Evolutionary conservation across 2,888 invertebrate species (phyloP), one percentile per base, ranked within the genome.

Genomic region (Ormyrus thymus): DNA sequence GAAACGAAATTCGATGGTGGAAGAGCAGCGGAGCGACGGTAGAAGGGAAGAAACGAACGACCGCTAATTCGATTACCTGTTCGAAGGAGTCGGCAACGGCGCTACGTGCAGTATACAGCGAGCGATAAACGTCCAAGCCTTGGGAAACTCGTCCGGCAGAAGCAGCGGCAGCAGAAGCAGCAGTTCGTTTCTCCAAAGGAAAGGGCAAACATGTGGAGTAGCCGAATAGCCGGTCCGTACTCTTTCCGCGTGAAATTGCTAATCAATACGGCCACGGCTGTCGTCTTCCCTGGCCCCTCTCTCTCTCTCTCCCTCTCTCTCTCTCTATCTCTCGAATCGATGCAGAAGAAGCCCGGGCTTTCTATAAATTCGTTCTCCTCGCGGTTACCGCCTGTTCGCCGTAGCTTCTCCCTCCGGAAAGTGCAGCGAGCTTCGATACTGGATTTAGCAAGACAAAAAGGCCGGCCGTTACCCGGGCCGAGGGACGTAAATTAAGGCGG

Each of bases 31-130:
- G 50, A 70, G 72, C 50, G 71, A 71, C 46, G 64, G 69, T 29
- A 6, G 13, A 62, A 13, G 46, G 76, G 64, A 70, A 77, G 65
- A 65, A 73, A 78, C 61, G 80, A 69, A 76, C 80, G 82, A 81
- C 81, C 80, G 74, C 83, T 84, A 83, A 84, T 84, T 84, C 84
- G 83, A 84, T 84, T 84, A 84, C 81, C 82, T 81, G 83, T 77
- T 81, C 81, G 81, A 81, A 81, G 80, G 77, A 79, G 79, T 71
- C 68, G 81, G 75, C 50, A 51, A 75, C 76, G 77, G 73, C 29
- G 29, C 72, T 68, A 68, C 68, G 79, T 75, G 78, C 73, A 76
- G 81, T 81, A 80, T 82, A 82, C 81, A 82, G 61, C 76, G 50
- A 55, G 76, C 81, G 82, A 82, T 82, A 83, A 83, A 83, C 80